Conservation (phyloP, 2,888 invertebrate genomes). For the Nemotelus pantherinus region DNA sequence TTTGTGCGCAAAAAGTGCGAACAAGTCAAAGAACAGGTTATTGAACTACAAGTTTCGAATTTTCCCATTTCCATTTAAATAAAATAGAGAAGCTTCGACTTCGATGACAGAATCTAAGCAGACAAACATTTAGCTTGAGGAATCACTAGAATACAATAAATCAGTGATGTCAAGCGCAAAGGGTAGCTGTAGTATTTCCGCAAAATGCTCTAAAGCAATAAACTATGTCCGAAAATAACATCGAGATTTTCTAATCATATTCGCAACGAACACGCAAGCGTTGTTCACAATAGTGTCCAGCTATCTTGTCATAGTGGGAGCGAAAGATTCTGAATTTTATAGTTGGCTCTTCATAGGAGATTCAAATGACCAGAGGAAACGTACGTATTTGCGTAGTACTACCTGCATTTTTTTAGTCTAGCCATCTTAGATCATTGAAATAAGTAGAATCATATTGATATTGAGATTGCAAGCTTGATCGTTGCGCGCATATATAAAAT, state of each 20-base stretch:
- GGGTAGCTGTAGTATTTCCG: slow-evolving; percentile 17
- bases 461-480: no score
- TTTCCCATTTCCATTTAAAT: slow-evolving; percentile 38
- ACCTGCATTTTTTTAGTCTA: no score
- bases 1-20: slow-evolving; percentile 33
- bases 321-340: slow-evolving; percentile 30
- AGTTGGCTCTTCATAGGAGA: slow-evolving; percentile 18
- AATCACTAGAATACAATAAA: neutral
- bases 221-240: slow-evolving; percentile 32
- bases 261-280: slow-evolving; percentile 16
- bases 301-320: slow-evolving; percentile 6
- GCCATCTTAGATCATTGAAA: no score
- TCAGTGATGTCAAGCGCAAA: neutral
- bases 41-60: slow-evolving; percentile 40
- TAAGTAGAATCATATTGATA: no score
- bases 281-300: slow-evolving; percentile 15
- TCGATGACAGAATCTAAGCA: slow-evolving; percentile 14
- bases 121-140: neutral
- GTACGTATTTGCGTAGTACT: neutral
- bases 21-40: slow-evolving; percentile 28
- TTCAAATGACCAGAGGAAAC: slow-evolving; percentile 16
- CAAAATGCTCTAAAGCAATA: slow-evolving; percentile 33
- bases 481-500: no score
- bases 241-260: slow-evolving; percentile 18
- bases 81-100: slow-evolving; percentile 1